phyloP scores from a whole-genome alignment of 2,113 vertebrate species.

The Lasiurus borealis region DNA sequence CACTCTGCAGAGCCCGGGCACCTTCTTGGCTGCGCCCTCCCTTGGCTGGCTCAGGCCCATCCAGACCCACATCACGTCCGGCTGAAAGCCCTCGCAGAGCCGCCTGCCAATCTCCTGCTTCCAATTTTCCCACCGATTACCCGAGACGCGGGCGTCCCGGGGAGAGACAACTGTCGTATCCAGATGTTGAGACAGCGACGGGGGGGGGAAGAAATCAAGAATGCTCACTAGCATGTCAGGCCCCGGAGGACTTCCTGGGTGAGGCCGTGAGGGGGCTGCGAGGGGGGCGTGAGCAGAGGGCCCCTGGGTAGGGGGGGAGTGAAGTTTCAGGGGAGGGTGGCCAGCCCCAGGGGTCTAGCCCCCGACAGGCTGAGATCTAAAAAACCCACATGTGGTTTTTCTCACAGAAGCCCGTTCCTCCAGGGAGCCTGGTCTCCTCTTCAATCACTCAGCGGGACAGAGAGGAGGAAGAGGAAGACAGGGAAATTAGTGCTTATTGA shows the following conservation, averaged over 20 bases:
- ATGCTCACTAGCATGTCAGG: neutral
- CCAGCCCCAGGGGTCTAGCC: neutral
- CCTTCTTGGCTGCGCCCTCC: neutral
- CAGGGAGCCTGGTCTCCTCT: neutral
- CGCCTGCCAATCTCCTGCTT: slow-evolving; percentile 73
- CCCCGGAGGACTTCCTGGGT: slow-evolving; percentile 21
- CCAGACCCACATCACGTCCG: slow-evolving; percentile 54
- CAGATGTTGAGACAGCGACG: slow-evolving; percentile 72
- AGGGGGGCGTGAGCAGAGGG: no score
- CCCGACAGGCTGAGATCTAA: neutral
- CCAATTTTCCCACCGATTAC: slow-evolving; percentile 80
- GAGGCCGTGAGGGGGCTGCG: neutral
- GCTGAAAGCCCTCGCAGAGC: neutral
- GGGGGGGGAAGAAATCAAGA: slow-evolving; percentile 1
- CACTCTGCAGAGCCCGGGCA: neutral
- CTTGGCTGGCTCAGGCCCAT: slow-evolving; percentile 37
- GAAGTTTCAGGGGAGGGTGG: neutral
- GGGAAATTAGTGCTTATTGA: neutral
- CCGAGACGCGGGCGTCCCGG: slow-evolving; percentile 58
- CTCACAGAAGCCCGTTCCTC: neutral
- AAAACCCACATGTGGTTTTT: neutral
- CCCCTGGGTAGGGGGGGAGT: rapidly evolving
- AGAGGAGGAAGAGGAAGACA: neutral
- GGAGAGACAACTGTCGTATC: slow-evolving; percentile 76
- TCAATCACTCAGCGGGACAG: neutral